Conservation (phyloP, 1,140 invertebrate species). For the Bemisia tabaci region DNA sequence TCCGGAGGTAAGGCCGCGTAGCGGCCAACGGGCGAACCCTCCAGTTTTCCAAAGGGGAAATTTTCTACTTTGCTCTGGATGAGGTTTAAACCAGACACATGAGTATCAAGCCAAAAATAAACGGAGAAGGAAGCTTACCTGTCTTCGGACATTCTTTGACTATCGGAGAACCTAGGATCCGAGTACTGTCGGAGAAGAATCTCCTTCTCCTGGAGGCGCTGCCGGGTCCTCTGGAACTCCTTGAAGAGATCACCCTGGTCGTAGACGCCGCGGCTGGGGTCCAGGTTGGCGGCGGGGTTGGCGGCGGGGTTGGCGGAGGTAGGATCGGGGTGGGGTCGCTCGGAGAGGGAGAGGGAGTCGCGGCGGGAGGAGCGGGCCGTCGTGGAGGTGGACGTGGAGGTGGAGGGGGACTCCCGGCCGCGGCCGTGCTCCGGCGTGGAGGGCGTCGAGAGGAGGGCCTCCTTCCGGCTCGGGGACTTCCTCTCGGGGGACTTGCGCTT, state of each 20-base stretch:
- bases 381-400: constrained; percentile 31
- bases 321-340: constrained; percentile 26
- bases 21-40: no score
- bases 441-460: constrained; percentile 29
- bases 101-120: no score
- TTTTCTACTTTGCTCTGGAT: no score
- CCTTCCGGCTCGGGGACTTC: background rate
- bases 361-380: constrained; percentile 39
- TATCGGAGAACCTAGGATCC: background rate
- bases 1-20: no score
- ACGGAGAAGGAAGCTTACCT: background rate
- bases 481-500: constrained; percentile 34
- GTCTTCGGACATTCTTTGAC: background rate
- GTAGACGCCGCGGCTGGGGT: constrained; percentile 12
- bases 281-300: background rate
- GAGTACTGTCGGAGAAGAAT: background rate
- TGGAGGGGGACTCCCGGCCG: constrained; percentile 40
- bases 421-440: constrained; percentile 41
- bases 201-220: constrained; percentile 38
- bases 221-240: constrained; percentile 57
- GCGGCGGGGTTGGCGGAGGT: no score
- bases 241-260: constrained; percentile 46
- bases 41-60: no score
- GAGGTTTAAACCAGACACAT: no score
- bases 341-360: constrained; percentile 35